phyloP scores from a whole-genome alignment of 2,797 vertebrate species.

The Falco columbarius region DNA sequence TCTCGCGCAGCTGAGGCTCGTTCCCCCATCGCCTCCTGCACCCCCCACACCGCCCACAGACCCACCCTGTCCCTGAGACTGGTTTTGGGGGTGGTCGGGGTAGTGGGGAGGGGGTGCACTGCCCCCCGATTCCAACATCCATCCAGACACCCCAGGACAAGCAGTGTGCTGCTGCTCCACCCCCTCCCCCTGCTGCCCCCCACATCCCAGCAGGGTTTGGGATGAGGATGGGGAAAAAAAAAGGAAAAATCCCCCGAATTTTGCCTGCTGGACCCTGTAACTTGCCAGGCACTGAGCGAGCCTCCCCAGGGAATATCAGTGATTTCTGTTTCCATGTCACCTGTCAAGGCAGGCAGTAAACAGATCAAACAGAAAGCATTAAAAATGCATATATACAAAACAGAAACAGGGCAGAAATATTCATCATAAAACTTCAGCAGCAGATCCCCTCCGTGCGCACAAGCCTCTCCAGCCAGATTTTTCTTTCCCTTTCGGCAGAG shows the following conservation, averaged over 20 bases:
- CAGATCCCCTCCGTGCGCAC: fast-evolving
- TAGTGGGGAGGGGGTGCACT: not conserved
- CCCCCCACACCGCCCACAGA: fast-evolving
- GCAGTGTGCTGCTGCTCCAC: fast-evolving
- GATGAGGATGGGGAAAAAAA: not conserved
- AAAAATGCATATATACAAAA: not conserved
- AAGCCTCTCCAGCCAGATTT: not conserved
- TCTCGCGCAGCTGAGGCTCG: fast-evolving
- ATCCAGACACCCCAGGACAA: not conserved
- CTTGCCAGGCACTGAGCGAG: fast-evolving
- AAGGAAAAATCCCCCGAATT: fast-evolving
- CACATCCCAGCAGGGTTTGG: not conserved
- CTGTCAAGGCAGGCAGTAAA: not conserved
- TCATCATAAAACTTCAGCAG: not conserved
- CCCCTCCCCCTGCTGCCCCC: not conserved
- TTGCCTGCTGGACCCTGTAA: not conserved
- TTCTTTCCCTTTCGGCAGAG: not conserved
- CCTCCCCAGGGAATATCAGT: fast-evolving
- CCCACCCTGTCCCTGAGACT: not conserved
- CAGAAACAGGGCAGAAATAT: not conserved
- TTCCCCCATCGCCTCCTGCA: not conserved
- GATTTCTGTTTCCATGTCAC: not conserved
- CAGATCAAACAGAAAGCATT: not conserved
- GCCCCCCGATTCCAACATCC: not conserved
- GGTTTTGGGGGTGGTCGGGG: no score